Evolutionary conservation across 2,113 vertebrate species (phyloP).

Genomic region (Corynorhinus townsendii): DNA sequence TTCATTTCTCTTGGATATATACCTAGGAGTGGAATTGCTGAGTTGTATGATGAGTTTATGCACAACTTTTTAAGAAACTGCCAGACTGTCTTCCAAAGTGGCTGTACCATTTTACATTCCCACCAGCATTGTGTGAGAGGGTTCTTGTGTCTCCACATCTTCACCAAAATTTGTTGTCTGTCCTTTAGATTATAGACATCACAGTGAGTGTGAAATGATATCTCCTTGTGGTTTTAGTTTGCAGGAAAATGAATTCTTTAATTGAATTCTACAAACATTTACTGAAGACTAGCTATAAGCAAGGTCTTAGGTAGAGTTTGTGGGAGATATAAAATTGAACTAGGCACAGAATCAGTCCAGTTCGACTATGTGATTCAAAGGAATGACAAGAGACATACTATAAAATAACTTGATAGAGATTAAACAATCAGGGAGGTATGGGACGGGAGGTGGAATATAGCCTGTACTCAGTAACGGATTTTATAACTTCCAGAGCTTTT

Average conservation of each 20-base stretch:
- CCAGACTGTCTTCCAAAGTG: neutral
- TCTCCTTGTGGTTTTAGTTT: constrained; percentile 7
- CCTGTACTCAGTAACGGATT: neutral
- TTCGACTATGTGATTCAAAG: neutral
- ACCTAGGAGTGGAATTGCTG: neutral
- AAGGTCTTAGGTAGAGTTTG: neutral
- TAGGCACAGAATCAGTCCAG: neutral
- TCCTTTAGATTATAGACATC: neutral
- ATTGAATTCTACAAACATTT: neutral
- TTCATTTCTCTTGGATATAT: neutral
- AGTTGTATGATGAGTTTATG: neutral
- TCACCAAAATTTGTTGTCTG: neutral
- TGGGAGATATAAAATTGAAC: neutral
- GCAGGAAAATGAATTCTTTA: neutral
- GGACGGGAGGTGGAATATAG: neutral
- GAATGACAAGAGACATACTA: neutral
- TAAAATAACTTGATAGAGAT: neutral
- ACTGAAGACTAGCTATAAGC: neutral
- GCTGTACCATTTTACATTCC: neutral
- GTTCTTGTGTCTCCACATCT: neutral
- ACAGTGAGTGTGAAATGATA: neutral
- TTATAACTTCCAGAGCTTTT: neutral
- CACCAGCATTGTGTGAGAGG: neutral
- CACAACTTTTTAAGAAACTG: constrained; percentile 2
- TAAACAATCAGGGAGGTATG: neutral